Evolutionary conservation across 2,888 invertebrate genomes (phyloP).

Genomic region (Drosophila mulleri): DNA sequence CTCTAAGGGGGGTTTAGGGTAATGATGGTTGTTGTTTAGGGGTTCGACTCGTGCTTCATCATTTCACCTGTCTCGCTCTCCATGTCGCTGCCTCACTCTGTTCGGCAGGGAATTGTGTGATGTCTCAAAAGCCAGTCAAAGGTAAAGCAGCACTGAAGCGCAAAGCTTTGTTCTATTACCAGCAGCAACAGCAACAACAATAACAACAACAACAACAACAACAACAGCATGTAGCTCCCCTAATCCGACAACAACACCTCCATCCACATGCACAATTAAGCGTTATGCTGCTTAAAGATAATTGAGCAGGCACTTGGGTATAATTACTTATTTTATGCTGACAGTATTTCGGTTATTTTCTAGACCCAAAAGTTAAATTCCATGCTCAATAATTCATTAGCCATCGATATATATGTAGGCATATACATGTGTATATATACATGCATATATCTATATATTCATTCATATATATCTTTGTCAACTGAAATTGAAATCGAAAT

Average conservation of each 20-base stretch:
- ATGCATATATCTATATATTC: slow-evolving; percentile 26
- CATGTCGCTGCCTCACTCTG: not conserved
- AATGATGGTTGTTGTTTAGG: no score
- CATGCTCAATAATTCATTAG: slow-evolving; percentile 52
- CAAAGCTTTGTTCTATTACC: slow-evolving; percentile 62
- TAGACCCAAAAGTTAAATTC: slow-evolving; percentile 56
- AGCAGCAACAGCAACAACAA: not conserved
- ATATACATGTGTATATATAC: no score
- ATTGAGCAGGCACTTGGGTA: slow-evolving; percentile 84
- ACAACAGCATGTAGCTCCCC: not conserved
- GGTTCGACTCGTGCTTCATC: slow-evolving; percentile 46
- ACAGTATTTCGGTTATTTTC: slow-evolving; percentile 44
- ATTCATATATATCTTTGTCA: slow-evolving; percentile 21
- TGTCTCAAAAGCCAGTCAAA: slow-evolving; percentile 36
- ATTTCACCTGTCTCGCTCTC: slow-evolving; percentile 24
- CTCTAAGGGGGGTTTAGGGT: not conserved
- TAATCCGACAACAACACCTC: not conserved
- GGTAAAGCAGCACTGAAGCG: slow-evolving; percentile 64
- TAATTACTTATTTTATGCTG: slow-evolving; percentile 82
- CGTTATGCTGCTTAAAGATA: slow-evolving; percentile 77
- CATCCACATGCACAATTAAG: slow-evolving; percentile 67
- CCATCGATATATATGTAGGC: slow-evolving; percentile 21
- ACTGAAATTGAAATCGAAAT: slow-evolving; percentile 42
- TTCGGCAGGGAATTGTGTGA: slow-evolving; percentile 2
- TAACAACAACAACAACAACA: no score